A percentile compares a stretch with the other conserved stretches of the same genome.
Conservation (phyloP, 2,888 invertebrate species). For the Hirtodrosophila confusa region DNA sequence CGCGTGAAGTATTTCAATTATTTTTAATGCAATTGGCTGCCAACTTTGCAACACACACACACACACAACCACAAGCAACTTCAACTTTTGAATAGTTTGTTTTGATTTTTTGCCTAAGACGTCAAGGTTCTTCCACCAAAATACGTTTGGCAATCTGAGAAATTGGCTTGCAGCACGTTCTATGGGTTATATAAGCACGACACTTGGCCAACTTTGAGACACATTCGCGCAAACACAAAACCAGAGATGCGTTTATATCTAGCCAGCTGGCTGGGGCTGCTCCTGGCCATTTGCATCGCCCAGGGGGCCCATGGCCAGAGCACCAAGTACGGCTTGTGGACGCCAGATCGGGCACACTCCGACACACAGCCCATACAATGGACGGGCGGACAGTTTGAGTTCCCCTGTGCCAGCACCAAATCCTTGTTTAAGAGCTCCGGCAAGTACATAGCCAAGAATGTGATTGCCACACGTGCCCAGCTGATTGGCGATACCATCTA, state of each 20-base stretch:
- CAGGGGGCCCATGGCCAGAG: conserved; percentile 45
- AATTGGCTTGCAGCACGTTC: conserved; percentile 59
- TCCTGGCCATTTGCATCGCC: conserved; percentile 26
- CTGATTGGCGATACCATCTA: conserved; percentile 86
- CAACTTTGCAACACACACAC: conserved; percentile 28
- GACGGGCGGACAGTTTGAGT: conserved; percentile 85
- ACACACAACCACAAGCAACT: not conserved
- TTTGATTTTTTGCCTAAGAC: conserved; percentile 5
- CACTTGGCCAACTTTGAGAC: conserved; percentile 22
- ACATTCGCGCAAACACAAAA: conserved; percentile 6
- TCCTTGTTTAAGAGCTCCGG: conserved; percentile 86
- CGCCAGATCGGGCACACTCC: conserved; percentile 72
- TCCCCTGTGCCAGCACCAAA: conserved; percentile 85
- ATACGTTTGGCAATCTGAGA: conserved; percentile 42
- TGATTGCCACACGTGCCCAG: conserved; percentile 87
- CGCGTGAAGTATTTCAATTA: conserved; percentile 64
- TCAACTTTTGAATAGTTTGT: conserved; percentile 22
- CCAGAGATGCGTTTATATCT: conserved; percentile 44
- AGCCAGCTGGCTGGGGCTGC: conserved; percentile 31
- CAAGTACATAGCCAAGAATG: conserved; percentile 86
- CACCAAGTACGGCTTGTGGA: conserved; percentile 79
- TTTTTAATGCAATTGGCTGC: conserved; percentile 52
- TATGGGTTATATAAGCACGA: conserved; percentile 61
- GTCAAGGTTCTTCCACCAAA: conserved; percentile 56
- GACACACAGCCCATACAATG: conserved; percentile 82